These are phyloP conservation scores for Chamaetylas fuelleborni DNA, from an alignment of 2,113 vertebrate genomes.

Conservation along the genomic window DNA sequence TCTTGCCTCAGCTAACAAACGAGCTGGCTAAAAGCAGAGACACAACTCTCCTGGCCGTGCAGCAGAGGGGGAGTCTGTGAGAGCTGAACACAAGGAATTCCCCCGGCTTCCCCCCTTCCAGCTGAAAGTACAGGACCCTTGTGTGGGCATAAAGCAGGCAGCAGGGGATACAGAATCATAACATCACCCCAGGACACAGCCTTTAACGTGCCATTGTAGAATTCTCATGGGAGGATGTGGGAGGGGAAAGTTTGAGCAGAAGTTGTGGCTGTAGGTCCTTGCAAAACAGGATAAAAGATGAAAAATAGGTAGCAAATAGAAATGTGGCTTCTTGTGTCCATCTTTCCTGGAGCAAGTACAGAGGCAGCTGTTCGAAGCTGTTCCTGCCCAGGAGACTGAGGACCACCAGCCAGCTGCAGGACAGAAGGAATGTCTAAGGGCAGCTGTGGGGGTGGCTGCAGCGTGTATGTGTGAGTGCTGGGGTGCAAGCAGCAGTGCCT, in stretches of 20 bases:
- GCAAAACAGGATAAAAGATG: background rate
- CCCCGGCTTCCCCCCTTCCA: too few species aligned
- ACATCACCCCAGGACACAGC: background rate
- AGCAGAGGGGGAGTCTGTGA: background rate
- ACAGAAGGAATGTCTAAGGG: too few species aligned
- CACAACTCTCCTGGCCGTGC: fast-evolving
- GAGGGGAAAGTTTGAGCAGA: background rate
- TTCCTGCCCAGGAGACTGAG: background rate
- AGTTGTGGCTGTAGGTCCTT: background rate
- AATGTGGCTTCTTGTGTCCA: background rate
- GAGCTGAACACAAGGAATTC: background rate
- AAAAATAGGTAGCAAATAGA: background rate
- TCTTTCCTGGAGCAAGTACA: background rate
- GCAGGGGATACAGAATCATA: fast-evolving
- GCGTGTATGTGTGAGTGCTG: fast-evolving
- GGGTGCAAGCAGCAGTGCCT: fast-evolving
- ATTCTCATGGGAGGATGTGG: background rate
- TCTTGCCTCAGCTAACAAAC: too few species aligned
- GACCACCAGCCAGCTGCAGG: background rate
- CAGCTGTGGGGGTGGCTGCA: background rate
- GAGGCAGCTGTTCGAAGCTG: background rate
- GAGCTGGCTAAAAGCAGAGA: background rate
- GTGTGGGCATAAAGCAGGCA: too few species aligned
- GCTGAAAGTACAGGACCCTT: background rate
- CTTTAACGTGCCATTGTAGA: background rate